phyloP scores from a whole-genome alignment of 2,888 invertebrate species.

The Athalia rosae region DNA sequence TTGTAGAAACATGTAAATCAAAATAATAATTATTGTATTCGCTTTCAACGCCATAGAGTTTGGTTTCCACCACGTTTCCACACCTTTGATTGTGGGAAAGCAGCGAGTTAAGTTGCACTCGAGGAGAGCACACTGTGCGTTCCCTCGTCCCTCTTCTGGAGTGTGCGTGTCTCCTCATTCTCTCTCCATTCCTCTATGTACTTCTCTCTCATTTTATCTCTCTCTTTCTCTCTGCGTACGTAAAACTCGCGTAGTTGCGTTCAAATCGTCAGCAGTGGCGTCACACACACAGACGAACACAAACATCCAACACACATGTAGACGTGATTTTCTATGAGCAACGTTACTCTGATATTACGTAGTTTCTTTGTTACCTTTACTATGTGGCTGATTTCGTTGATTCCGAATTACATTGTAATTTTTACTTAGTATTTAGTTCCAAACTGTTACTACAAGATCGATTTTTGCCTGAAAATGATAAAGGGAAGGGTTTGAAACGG shows the following conservation, averaged over 20 bases:
- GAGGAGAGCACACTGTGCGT: slow-evolving; percentile 42
- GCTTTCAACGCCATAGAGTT: slow-evolving; percentile 46
- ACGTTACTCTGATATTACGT: slow-evolving; percentile 44
- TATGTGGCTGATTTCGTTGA: neutral
- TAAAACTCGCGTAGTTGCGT: slow-evolving; percentile 44
- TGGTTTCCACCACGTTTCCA: slow-evolving; percentile 16
- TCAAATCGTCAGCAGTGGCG: slow-evolving; percentile 46
- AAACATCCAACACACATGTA: slow-evolving; percentile 6
- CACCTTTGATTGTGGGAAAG: slow-evolving; percentile 38
- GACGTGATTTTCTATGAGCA: slow-evolving; percentile 36
- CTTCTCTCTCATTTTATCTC: neutral
- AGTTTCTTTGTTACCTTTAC: slow-evolving; percentile 47
- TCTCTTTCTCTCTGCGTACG: slow-evolving; percentile 5
- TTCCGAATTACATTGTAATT: slow-evolving; percentile 14
- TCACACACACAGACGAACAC: slow-evolving; percentile 30
- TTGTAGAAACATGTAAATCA: too few species aligned
- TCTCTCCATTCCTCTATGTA: neutral
- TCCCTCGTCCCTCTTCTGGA: neutral
- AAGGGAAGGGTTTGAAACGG: neutral
- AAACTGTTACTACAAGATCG: neutral
- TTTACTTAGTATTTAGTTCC: neutral
- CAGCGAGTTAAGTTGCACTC: slow-evolving; percentile 41
- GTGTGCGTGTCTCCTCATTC: slow-evolving; percentile 11
- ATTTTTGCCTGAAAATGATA: neutral
- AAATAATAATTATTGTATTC: neutral